Base-by-base conservation (phyloP, 2,888 invertebrate species). In the Sericinus montela region DNA sequence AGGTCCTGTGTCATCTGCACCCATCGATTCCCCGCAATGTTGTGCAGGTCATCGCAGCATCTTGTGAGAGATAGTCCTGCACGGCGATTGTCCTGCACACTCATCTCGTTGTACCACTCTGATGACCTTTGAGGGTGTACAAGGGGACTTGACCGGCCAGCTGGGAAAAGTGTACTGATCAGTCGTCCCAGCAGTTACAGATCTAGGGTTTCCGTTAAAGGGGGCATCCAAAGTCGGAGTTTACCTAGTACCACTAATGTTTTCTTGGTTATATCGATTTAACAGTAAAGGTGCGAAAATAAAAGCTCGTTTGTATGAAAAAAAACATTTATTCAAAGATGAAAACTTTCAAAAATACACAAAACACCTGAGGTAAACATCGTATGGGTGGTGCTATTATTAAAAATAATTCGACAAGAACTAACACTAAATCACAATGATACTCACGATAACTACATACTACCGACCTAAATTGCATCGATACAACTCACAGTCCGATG, bases 331-430 rank as follows among this genome's bases (percentile, higher is more conserved):
- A 72, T 71, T 69, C 60, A 57, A 60, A 65, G 63, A 67, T 25
- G 67, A 74, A 79, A 77, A 72, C 42, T 59, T 72, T 75, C 65
- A 73, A 76, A 80, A 79, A 81, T 78, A 75, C 72, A 67, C 63
- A 68, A 68, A 72, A 70, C 67, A 72, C 68, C 67, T 62, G 62
- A 72, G 59, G 63, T 62, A 60, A 69, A 73, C 70, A 70, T 67
- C 53, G 58, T 71, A 64, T 65, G 51, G 57, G 65, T 65, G 58
- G 66, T 68, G 67, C 67, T 65, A 59, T 36, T 14, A 14, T 15
- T 48, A 72, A 71, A 69, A 67, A 65, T 61, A 60, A 57, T 62
- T 58, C 53, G 53, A 61, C 50, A 56, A 54, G 51, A 53, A 57
- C 54, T 58, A 59, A 55, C 47, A 47, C 57, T 64, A 66, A 54